A percentile compares a stretch with the other conserved stretches of the same genome.
Evolutionary conservation across 2,113 vertebrate genomes (phyloP).

Genomic region (Nannospalax galili): DNA sequence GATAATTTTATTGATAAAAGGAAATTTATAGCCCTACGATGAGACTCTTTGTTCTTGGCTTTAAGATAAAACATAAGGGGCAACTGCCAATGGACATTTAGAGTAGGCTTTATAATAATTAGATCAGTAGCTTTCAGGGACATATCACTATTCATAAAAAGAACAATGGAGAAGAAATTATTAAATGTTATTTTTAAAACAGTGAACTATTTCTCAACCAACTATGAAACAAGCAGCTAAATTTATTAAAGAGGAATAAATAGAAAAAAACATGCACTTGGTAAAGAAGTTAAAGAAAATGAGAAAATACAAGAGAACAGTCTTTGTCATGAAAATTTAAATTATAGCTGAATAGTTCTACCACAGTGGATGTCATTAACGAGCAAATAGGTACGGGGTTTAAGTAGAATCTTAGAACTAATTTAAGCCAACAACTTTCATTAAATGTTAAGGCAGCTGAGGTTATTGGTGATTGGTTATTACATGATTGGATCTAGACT

Average conservation of each 20-base stretch:
- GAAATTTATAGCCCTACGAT: background rate
- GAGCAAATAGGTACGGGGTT: background rate
- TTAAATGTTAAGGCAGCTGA: background rate
- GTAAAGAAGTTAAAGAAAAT: background rate
- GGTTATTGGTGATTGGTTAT: background rate
- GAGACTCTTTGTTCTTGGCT: background rate
- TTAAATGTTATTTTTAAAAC: slow-evolving; percentile 27
- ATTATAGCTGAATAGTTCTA: background rate
- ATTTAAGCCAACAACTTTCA: background rate
- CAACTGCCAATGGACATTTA: background rate
- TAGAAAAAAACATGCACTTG: background rate
- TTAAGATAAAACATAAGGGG: background rate
- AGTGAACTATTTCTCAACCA: slow-evolving; percentile 8
- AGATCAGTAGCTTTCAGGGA: background rate
- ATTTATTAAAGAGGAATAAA: background rate
- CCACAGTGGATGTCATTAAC: background rate
- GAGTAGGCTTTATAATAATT: background rate
- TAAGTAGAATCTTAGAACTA: background rate
- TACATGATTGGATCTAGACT: background rate
- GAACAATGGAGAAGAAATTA: background rate
- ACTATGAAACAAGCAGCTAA: background rate
- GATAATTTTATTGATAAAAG: background rate
- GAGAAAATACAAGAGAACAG: background rate
- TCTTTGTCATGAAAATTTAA: background rate
- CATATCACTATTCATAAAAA: background rate